Conservation (phyloP, 2,797 vertebrate genomes). For the Emydoidea blandingii region DNA sequence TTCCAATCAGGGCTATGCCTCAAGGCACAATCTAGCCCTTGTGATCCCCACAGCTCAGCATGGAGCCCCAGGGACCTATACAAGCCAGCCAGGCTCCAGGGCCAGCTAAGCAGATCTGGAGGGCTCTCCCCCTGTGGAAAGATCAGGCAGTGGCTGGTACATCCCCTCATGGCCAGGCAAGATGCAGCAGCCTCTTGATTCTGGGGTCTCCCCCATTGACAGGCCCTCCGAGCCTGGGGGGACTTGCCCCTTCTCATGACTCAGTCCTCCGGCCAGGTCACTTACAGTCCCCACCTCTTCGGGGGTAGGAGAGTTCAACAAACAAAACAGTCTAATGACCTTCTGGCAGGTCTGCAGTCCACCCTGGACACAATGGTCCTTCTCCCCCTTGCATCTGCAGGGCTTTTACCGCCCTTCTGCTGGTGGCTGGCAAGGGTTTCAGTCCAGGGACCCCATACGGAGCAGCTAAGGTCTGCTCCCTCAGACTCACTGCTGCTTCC, state of each 20-base stretch:
- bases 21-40: neutral
- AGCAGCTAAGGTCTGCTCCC: neutral
- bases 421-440: neutral
- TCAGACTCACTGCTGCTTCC: neutral
- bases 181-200: slow-evolving; percentile 9
- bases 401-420: neutral
- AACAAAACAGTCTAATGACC: no score
- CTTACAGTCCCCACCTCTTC: neutral
- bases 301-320: neutral
- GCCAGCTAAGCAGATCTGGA: neutral
- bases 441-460: neutral
- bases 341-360: no score
- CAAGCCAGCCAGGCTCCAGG: slow-evolving; percentile 44
- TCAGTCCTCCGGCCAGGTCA: neutral
- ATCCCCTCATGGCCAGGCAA: slow-evolving; percentile 25
- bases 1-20: no score
- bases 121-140: neutral
- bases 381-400: no score
- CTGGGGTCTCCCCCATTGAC: neutral
- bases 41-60: neutral
- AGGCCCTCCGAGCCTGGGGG: neutral
- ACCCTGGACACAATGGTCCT: neutral
- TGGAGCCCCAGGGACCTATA: neutral
- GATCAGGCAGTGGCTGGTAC: neutral
- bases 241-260: neutral